Conservation (phyloP, 2,797 vertebrate genomes). For the Myotis findleyi region DNA sequence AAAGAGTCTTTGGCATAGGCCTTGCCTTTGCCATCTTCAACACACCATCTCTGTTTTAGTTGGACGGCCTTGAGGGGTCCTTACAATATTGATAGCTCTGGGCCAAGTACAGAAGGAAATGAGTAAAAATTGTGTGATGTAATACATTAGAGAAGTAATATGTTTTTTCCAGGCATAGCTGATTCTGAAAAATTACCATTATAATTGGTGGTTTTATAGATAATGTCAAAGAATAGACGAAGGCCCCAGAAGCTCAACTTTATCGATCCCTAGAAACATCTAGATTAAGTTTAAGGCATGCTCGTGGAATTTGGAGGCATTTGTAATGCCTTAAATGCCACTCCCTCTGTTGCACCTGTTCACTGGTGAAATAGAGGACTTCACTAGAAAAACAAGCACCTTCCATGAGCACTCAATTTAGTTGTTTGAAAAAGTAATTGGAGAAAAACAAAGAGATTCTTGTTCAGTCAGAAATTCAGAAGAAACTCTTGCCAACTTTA, state of each 20-base stretch:
- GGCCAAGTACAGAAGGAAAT: slow-evolving; percentile 54
- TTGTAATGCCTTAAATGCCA: neutral
- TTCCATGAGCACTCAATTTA: slow-evolving; percentile 73
- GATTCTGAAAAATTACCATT: slow-evolving; percentile 36
- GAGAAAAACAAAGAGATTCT: slow-evolving; percentile 79
- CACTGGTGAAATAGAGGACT: neutral
- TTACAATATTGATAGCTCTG: neutral
- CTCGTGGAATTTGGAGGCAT: neutral
- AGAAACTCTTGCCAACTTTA: slow-evolving; percentile 77
- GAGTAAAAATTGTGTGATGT: slow-evolving; percentile 58
- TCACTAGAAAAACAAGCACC: slow-evolving; percentile 61
- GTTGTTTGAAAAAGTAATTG: slow-evolving; percentile 77
- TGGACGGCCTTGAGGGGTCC: neutral
- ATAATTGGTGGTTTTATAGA: neutral
- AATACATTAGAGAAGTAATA: slow-evolving; percentile 42
- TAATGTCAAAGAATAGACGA: neutral
- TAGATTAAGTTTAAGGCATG: neutral
- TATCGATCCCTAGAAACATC: neutral
- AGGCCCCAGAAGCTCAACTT: neutral
- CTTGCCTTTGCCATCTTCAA: neutral
- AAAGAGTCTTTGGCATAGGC: neutral
- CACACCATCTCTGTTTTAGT: slow-evolving; percentile 31
- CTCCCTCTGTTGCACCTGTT: slow-evolving; percentile 58
- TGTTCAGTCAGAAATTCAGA: slow-evolving; percentile 58
- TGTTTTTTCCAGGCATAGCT: slow-evolving; percentile 32